A percentile compares a stretch with the other conserved stretches of the same genome.
Conservation (phyloP, 2,797 vertebrate species). For the Florisuga fusca region DNA sequence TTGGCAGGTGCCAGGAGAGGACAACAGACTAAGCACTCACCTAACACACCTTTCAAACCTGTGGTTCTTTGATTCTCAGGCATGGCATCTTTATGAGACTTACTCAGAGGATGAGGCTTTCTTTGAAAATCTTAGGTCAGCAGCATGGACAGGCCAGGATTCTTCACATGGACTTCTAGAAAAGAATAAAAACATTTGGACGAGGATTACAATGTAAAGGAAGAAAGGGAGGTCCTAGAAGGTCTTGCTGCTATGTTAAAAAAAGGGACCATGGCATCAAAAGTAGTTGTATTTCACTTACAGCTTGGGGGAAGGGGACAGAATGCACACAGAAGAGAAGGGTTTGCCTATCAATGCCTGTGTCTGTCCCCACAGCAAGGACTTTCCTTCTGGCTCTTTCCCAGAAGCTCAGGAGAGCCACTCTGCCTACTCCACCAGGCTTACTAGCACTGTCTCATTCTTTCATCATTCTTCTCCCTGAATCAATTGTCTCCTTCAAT, state of each 20-base stretch:
- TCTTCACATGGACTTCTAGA: not conserved
- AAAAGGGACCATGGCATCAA: not conserved
- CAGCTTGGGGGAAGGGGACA: not conserved
- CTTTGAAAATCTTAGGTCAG: not conserved
- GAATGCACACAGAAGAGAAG: fast-evolving
- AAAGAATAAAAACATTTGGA: not conserved
- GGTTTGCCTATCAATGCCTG: not conserved
- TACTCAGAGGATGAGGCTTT: not conserved
- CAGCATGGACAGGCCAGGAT: fast-evolving
- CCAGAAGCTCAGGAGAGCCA: not conserved
- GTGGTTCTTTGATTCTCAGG: not conserved
- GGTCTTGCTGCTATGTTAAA: not conserved
- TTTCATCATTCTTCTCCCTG: not conserved
- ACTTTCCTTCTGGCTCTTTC: not conserved
- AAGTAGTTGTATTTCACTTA: not conserved
- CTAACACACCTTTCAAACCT: not conserved
- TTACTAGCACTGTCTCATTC: not conserved
- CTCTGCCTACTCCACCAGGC: not conserved
- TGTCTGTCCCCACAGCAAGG: not conserved
- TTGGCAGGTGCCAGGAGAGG: not conserved
- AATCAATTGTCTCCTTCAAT: not conserved
- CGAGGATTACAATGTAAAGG: not conserved
- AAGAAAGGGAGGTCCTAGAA: not conserved
- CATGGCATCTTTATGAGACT: fast-evolving
- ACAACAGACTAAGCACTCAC: not conserved